A percentile compares a stretch with the other conserved stretches of the same genome.
Conservation (phyloP, 2,888 invertebrate species). For the Ceraclea dissimilis region DNA sequence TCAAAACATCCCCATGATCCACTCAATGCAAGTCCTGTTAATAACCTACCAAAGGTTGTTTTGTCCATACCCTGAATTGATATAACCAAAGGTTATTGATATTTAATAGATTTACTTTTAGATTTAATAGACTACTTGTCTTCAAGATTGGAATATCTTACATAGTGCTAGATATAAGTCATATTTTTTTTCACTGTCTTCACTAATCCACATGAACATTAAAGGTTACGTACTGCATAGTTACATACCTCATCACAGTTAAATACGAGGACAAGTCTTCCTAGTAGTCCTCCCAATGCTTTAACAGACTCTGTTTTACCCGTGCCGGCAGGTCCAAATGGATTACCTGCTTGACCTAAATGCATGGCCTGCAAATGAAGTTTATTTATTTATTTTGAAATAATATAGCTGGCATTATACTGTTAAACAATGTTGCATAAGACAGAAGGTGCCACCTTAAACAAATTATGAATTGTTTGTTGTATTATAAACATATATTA, state of each 20-base stretch:
- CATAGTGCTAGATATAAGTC: too few relatives aligned
- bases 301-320: constrained; percentile 99
- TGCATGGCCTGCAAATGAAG: constrained; percentile 66
- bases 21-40: constrained; percentile 86
- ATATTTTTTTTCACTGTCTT: not conserved
- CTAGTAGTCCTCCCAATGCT: constrained; percentile 82
- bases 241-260: constrained; percentile 88
- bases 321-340: constrained; percentile 98
- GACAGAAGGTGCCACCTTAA: too few relatives aligned
- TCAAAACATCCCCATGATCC: constrained; percentile 99
- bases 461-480: too few relatives aligned
- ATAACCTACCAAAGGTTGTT: constrained; percentile 88
- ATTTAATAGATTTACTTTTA: constrained; percentile 7
- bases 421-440: too few relatives aligned
- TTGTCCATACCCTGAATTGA: constrained; percentile 78
- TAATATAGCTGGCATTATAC: too few relatives aligned
- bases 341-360: constrained; percentile 95
- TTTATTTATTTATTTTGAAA: constrained; percentile 4
- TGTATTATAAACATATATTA: too few relatives aligned
- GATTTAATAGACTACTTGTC: too few relatives aligned
- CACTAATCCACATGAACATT: too few relatives aligned
- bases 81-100: constrained; percentile 20
- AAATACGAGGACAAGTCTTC: constrained; percentile 89
- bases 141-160: too few relatives aligned
- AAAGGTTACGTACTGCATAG: too few relatives aligned